Conservation (phyloP, 2,797 vertebrate species). For the Sebastes trivittatus region DNA sequence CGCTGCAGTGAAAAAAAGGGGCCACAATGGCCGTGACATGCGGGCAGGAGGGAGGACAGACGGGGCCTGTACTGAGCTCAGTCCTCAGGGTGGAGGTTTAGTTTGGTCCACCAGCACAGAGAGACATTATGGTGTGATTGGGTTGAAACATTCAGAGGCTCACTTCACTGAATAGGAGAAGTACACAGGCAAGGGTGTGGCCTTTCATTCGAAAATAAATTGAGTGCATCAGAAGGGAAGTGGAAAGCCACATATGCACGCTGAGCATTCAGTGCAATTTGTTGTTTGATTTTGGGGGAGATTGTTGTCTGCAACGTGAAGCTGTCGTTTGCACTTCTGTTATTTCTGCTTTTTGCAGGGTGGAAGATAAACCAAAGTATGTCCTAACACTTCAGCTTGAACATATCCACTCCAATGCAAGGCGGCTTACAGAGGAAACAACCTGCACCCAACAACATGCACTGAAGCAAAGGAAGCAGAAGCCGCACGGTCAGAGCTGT, state of each 20-base stretch:
- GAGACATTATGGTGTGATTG: slow-evolving; percentile 14
- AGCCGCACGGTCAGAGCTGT: slow-evolving; percentile 15
- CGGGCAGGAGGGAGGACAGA: background rate
- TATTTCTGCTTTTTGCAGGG: slow-evolving; percentile 53
- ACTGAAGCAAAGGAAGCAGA: slow-evolving; percentile 46
- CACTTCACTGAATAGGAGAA: slow-evolving; percentile 56
- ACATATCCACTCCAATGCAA: slow-evolving; percentile 3
- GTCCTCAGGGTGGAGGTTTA: background rate
- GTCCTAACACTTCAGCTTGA: slow-evolving; percentile 24
- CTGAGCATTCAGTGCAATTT: slow-evolving; percentile 1
- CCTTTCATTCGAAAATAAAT: slow-evolving; percentile 63
- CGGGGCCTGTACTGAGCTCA: background rate
- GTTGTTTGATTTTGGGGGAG: slow-evolving; percentile 6
- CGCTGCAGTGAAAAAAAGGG: slow-evolving; percentile 51
- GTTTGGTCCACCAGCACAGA: background rate
- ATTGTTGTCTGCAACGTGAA: background rate
- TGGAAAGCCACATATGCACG: slow-evolving; percentile 33
- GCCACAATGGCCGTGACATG: slow-evolving; percentile 51
- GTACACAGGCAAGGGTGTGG: slow-evolving; percentile 71
- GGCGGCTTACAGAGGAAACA: slow-evolving; percentile 42
- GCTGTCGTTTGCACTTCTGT: background rate
- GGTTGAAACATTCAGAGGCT: slow-evolving; percentile 10
- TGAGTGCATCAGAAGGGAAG: slow-evolving; percentile 58
- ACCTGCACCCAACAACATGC: slow-evolving; percentile 37
- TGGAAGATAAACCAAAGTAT: slow-evolving; percentile 25